Base-by-base conservation (phyloP, 2,797 vertebrate species). In the Strix occidentalis region DNA sequence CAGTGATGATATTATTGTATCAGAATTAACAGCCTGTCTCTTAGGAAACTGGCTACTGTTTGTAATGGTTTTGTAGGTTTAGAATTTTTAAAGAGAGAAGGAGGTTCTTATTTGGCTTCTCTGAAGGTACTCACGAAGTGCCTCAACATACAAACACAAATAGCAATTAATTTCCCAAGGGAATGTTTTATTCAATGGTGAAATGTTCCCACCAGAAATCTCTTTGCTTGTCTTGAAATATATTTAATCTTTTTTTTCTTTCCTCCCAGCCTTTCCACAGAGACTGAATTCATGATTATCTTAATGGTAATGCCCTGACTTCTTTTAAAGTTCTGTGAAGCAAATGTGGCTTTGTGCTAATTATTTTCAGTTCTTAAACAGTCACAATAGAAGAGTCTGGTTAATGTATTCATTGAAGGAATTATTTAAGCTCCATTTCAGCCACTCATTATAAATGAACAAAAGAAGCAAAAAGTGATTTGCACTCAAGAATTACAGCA, bases 341-440 rank as follows among this genome's bases (percentile, higher is more conserved):
- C 94, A 97, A 98, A 97, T 96, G 95, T 95, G 94, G 84, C 92
- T 98, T 98, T 98, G 96, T 97, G 91, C 77, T 97, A 97, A 97
- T 98, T 97, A 98, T 96, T 97, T 98, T 97, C 97, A 96, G 96
- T 94, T 97, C 95, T 97, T 96, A 97, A 98, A 96, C 96, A 97
- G 83, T 58, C 78, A 98, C 97, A 98, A 98, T 95, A 95, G 97
- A 97, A 95, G 95, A 95, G 95, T 84, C 96, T 96, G 95, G 95
- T 97, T 97, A 97, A 98, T 95, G 96, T 95, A 98, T 97, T 98
- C 97, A 98, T 94, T 96, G 95, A 97, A 97, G 88, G 96, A 98
- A 98, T 98, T 98, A 98, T 94, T 98, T 97, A 97, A 98, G 97
- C 96, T 98, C 96, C 97, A 98, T 97, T 98, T 98, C 97, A 97